Evolutionary conservation across 2,113 vertebrate species (phyloP), one percentile per base, ranked within the genome.

Genomic region (Cinclus mexicanus): DNA sequence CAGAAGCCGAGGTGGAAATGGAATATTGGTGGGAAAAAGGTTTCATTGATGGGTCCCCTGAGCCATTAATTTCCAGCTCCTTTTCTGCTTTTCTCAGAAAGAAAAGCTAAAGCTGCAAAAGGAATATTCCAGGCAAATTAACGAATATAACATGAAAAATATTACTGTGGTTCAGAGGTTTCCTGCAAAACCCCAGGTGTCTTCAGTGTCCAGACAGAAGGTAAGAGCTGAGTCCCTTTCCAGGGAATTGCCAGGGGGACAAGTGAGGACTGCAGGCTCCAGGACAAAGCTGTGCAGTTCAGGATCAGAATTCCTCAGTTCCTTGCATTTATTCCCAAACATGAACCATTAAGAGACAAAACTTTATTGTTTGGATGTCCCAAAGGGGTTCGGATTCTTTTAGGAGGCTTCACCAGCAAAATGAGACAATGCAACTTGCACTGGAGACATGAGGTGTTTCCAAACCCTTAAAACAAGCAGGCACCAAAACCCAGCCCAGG

Each of bases 121-220:
- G 96, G 98, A 98, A 97, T 99, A 99, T 83, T 98, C 99, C 95
- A 98, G 97, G 87, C 97, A 98, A 85, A 97, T 99, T 90, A 98
- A 98, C 7, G 98, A 99, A 29, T 96, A 98, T 57, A 99, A 99
- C 96, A 98, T 98, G 98, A 99, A 92, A 94, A 98, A 91, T 7
- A 96, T 96, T 7, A 93, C 95, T 61, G 96, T 90, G 8, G 85
- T 92, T 42, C 95, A 96, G 90, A 97, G 97, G 77, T 83, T 93
- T 6, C 95, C 97, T 77, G 88, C 89, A 44, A 98, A 98, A 46
- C 76, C 92, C 9, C 96, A 98, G 87, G 94, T 75, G 33, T 6
- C 92, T 1, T 61, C 46, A 15, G 15, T 84, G 57, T 82, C 92
- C 22, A 97, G 98, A 4, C 96, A 97, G 81, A 98, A 98, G 97